Evolutionary conservation across 2,797 vertebrate genomes (phyloP), one percentile per base, ranked within the genome.

Genomic region (Eospalax fontanierii): DNA sequence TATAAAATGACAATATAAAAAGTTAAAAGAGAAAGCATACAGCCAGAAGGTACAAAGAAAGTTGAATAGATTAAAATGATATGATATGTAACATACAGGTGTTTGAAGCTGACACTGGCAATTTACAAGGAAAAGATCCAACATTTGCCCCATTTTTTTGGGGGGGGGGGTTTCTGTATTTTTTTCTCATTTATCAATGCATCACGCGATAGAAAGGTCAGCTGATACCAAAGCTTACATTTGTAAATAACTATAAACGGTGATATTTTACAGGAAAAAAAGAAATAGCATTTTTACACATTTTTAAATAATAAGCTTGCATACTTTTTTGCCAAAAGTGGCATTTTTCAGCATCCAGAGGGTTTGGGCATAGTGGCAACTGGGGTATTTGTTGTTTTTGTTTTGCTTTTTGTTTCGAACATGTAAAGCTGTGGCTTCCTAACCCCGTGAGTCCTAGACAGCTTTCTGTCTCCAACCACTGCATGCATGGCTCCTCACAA

Each of bases 1-100:
- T 99, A 99, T 99, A 99, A 99, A 99, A 99, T 99, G 99, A 99
- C 99, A 99, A 99, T 99, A 99, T 99, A 99, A 99, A 99, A 99
- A 99, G 98, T 98, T 99, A 98, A 99, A 99, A 99, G 98, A 98
- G 98, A 98, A 99, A 98, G 98, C 98, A 99, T 99, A 99, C 99
- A 99, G 99, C 98, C 98, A 98, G 98, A 98, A 99, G 98, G 98
- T 99, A 99, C 99, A 99, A 99, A 99, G 99, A 99, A 99, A 99
- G 99, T 98, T 98, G 99, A 99, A 99, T 98, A 99, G 99, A 99
- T 99, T 99, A 99, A 99, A 99, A 99, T 99, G 99, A 99, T 99
- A 99, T 98, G 99, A 99, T 99, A 99, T 98, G 98, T 98, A 98
- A 99, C 98, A 98, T 99, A 98, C 98, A 99, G 98, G 98, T 98